These are phyloP conservation scores for Leptopilina myrica DNA, from an alignment of 2,888 invertebrate species.

Conservation along the genomic window DNA sequence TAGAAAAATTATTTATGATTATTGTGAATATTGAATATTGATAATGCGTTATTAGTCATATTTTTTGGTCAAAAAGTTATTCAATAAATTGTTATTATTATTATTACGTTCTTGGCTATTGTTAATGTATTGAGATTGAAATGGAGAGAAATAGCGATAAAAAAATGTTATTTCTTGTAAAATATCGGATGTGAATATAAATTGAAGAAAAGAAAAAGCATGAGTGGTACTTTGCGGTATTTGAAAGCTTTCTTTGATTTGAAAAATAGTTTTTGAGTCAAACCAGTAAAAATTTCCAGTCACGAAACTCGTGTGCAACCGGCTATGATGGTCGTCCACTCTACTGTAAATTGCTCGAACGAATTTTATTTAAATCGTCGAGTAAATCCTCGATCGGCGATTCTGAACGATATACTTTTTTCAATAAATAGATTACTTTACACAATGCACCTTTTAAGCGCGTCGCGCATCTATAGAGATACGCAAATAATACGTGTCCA, in stretches of 20 bases:
- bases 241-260: slow-evolving; percentile 6
- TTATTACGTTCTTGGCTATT: too few relatives aligned
- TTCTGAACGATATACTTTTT: slow-evolving; percentile 10
- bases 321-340: slow-evolving; percentile 9
- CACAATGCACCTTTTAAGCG: slow-evolving; percentile 1
- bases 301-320: slow-evolving; percentile 10
- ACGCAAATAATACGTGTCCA: background rate
- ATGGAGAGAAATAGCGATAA: too few relatives aligned
- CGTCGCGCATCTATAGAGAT: background rate
- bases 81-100: too few relatives aligned
- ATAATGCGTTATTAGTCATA: too few relatives aligned
- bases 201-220: background rate
- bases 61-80: too few relatives aligned
- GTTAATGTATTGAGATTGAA: too few relatives aligned
- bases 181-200: background rate
- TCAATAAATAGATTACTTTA: slow-evolving; percentile 8
- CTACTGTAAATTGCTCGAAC: slow-evolving; percentile 22
- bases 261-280: slow-evolving; percentile 2
- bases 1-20: too few relatives aligned
- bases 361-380: slow-evolving; percentile 24
- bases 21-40: too few relatives aligned
- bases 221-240: background rate
- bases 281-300: slow-evolving; percentile 11
- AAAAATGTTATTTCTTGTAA: too few relatives aligned
- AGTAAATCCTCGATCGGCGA: background rate